Evolutionary conservation across 2,797 vertebrate genomes (phyloP).

Genomic region (Columba guinea): DNA sequence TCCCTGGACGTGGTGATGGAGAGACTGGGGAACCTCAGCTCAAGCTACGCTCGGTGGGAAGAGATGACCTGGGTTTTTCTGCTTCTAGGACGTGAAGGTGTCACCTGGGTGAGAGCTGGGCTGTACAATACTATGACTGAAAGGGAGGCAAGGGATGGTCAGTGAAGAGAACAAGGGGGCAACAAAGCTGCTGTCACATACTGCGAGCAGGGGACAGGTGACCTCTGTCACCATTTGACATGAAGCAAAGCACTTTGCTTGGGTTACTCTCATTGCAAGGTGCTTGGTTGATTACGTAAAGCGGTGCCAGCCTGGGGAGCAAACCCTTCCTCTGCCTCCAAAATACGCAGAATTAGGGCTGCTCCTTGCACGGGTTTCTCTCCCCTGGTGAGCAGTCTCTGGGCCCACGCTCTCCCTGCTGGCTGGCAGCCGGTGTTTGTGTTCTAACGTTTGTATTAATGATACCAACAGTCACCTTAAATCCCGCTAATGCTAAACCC

Average conservation of each 20-base stretch:
- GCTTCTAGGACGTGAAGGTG: accelerated
- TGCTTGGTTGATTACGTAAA: background rate
- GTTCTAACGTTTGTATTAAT: background rate
- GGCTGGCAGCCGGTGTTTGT: background rate
- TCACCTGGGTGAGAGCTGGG: background rate
- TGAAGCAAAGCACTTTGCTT: accelerated
- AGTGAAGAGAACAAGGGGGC: accelerated
- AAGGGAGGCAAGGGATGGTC: background rate
- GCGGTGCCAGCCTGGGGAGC: background rate
- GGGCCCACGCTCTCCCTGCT: background rate
- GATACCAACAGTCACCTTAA: background rate
- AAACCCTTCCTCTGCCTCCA: background rate
- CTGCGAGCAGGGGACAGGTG: background rate
- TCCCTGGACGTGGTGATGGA: background rate
- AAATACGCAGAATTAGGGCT: background rate
- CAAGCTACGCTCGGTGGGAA: accelerated
- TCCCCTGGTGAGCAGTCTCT: background rate
- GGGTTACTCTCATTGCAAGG: accelerated
- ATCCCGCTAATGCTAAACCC: background rate
- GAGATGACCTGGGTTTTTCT: background rate
- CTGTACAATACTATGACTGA: background rate
- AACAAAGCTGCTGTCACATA: accelerated
- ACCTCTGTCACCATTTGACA: background rate
- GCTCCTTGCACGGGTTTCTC: background rate
- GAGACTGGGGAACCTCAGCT: background rate